phyloP scores from a whole-genome alignment of 1,140 invertebrate genomes.

The Chymomyza costata region DNA sequence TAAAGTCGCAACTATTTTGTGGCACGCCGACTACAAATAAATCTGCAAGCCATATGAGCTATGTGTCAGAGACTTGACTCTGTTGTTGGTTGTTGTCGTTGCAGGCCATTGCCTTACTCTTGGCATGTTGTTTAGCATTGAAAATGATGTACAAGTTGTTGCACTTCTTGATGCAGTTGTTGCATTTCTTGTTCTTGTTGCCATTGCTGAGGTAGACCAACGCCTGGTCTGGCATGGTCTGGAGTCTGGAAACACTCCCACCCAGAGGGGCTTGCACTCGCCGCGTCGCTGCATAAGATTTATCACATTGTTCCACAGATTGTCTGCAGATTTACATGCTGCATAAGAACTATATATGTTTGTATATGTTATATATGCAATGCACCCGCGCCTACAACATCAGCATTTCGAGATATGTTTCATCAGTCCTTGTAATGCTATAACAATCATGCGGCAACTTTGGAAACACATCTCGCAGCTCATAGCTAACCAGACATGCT shows the following conservation, averaged over 20 bases:
- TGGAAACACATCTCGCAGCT: not conserved
- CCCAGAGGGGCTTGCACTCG: slow-evolving; percentile 52
- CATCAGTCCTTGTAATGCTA: not conserved
- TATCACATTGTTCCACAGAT: slow-evolving; percentile 73
- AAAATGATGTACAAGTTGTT: slow-evolving; percentile 71
- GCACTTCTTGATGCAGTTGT: slow-evolving; percentile 19
- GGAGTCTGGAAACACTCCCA: slow-evolving; percentile 52
- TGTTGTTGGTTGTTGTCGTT: slow-evolving; percentile 18
- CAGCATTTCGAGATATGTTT: no score
- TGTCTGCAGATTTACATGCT: slow-evolving; percentile 69
- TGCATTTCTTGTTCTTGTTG: slow-evolving; percentile 18
- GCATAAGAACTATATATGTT: slow-evolving; percentile 44
- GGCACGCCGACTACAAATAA: slow-evolving; percentile 29
- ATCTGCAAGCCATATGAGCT: slow-evolving; percentile 64
- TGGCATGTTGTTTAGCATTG: slow-evolving; percentile 66
- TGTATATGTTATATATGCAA: slow-evolving; percentile 19
- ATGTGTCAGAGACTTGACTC: slow-evolving; percentile 29
- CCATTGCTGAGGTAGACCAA: slow-evolving; percentile 47
- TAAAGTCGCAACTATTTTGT: slow-evolving; percentile 56
- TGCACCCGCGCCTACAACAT: slow-evolving; percentile 68
- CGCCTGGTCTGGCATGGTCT: slow-evolving; percentile 23
- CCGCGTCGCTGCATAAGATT: slow-evolving; percentile 55
- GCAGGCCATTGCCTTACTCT: slow-evolving; percentile 43
- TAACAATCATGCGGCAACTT: not conserved
- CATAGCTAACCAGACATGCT: slow-evolving; percentile 32